Evolutionary conservation across 2,797 vertebrate species (phyloP).

Genomic region (Morus bassanus): DNA sequence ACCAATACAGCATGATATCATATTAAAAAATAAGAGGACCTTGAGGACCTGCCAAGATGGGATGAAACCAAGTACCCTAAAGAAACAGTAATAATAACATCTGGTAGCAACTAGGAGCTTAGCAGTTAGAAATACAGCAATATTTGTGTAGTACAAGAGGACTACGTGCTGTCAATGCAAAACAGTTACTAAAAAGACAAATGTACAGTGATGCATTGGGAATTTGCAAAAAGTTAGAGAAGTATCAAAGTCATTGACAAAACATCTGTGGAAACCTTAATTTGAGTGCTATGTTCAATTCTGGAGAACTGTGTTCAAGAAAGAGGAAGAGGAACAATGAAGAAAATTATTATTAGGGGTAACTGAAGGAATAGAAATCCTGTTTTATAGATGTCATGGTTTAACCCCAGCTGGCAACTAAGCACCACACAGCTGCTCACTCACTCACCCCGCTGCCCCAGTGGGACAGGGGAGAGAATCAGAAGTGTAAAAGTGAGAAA

Average conservation of each 20-base stretch:
- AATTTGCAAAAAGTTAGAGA: background rate
- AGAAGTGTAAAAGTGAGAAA: background rate
- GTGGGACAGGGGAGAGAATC: background rate
- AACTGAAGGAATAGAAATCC: background rate
- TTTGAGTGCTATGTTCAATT: background rate
- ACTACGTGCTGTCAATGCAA: background rate
- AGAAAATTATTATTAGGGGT: background rate
- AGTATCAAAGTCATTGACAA: background rate
- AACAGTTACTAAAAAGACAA: background rate
- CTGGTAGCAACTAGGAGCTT: background rate
- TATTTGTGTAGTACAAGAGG: background rate
- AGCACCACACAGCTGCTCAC: background rate
- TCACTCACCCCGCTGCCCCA: fast-evolving
- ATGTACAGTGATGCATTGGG: background rate
- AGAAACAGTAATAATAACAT: background rate
- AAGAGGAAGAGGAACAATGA: background rate
- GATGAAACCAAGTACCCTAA: background rate
- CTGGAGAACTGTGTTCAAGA: background rate
- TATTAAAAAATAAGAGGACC: background rate
- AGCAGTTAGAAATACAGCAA: background rate
- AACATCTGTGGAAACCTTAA: background rate
- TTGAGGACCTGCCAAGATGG: background rate
- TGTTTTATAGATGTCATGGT: background rate
- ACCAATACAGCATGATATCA: background rate
- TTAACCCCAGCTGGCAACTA: background rate